These are phyloP conservation scores for Leptopilina myrica DNA, from an alignment of 2,888 invertebrate genomes.

Conservation along the genomic window DNA sequence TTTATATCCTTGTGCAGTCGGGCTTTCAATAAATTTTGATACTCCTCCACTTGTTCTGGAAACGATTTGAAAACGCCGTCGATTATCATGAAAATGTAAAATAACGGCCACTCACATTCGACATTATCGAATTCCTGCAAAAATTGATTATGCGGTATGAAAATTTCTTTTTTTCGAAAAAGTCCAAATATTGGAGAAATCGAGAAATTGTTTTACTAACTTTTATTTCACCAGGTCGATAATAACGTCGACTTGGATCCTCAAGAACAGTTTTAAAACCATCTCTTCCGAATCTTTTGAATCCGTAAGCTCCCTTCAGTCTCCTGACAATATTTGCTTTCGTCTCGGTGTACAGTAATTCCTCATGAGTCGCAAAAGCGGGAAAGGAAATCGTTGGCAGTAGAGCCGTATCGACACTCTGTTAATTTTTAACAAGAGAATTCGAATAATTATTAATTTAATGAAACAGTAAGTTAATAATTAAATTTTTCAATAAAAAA, in stretches of 20 bases:
- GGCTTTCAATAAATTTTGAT: constrained; percentile 89
- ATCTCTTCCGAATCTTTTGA: constrained; percentile 95
- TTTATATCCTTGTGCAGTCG: constrained; percentile 88
- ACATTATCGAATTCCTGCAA: constrained; percentile 92
- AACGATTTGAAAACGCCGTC: constrained; percentile 94
- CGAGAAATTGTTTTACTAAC: constrained; percentile 65
- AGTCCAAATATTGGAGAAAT: too few relatives aligned
- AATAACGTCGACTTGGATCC: constrained; percentile 87
- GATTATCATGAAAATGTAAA: constrained; percentile 96
- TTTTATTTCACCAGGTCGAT: constrained; percentile 94
- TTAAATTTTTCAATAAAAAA: too few relatives aligned
- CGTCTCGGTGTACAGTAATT: constrained; percentile 89
- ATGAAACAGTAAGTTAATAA: too few relatives aligned
- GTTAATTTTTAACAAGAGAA: constrained; percentile 51
- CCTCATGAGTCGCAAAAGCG: constrained; percentile 98
- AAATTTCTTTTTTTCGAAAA: too few relatives aligned
- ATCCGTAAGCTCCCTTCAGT: constrained; percentile 93
- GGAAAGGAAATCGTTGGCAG: constrained; percentile 97
- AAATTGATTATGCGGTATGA: too few relatives aligned
- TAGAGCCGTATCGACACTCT: constrained; percentile 96
- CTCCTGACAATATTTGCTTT: constrained; percentile 89
- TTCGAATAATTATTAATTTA: too few relatives aligned
- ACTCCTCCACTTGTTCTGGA: constrained; percentile 94
- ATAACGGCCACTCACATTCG: constrained; percentile 99
- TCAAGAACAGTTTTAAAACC: constrained; percentile 95